These are phyloP conservation scores for Thecophora atra DNA, from an alignment of 2,888 invertebrate genomes.

Conservation along the genomic window DNA sequence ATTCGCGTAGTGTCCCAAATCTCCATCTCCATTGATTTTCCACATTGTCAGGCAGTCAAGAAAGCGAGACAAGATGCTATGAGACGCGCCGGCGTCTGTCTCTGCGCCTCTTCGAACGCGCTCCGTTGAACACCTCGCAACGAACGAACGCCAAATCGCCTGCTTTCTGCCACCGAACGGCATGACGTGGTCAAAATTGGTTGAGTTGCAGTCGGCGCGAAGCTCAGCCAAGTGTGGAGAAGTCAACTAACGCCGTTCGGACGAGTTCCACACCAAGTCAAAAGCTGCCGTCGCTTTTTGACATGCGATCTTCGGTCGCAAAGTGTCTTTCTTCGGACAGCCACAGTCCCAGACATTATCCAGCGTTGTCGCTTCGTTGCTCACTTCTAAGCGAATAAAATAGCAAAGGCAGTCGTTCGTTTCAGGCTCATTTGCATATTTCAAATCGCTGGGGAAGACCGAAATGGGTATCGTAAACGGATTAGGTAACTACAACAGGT, in stretches of 20 bases:
- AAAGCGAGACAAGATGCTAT: slow-evolving; percentile 53
- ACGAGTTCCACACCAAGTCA: slow-evolving; percentile 10
- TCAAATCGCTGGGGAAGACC: background rate
- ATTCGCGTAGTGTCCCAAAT: slow-evolving; percentile 52
- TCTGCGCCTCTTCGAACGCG: slow-evolving; percentile 34
- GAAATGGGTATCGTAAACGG: background rate
- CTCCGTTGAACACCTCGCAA: slow-evolving; percentile 40
- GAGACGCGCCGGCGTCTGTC: slow-evolving; percentile 38
- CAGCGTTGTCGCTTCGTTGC: slow-evolving; percentile 42
- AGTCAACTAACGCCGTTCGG: slow-evolving; percentile 39
- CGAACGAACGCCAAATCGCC: slow-evolving; percentile 33
- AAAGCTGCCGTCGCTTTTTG: slow-evolving; percentile 24
- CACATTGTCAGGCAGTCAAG: slow-evolving; percentile 58
- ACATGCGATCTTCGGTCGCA: slow-evolving; percentile 36
- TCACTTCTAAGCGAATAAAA: slow-evolving; percentile 22
- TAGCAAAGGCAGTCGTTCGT: slow-evolving; percentile 26
- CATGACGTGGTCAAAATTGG: slow-evolving; percentile 36
- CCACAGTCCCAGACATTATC: slow-evolving; percentile 6
- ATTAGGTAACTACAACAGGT: slow-evolving; percentile 9
- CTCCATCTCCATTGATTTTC: slow-evolving; percentile 58
- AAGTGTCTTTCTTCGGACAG: slow-evolving; percentile 31
- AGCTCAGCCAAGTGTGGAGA: slow-evolving; percentile 39
- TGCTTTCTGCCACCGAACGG: slow-evolving; percentile 5
- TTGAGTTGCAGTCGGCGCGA: slow-evolving; percentile 33
- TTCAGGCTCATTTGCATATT: slow-evolving; percentile 34